Evolutionary conservation across 2,113 vertebrate species (phyloP).

Genomic region (Chauna torquata): DNA sequence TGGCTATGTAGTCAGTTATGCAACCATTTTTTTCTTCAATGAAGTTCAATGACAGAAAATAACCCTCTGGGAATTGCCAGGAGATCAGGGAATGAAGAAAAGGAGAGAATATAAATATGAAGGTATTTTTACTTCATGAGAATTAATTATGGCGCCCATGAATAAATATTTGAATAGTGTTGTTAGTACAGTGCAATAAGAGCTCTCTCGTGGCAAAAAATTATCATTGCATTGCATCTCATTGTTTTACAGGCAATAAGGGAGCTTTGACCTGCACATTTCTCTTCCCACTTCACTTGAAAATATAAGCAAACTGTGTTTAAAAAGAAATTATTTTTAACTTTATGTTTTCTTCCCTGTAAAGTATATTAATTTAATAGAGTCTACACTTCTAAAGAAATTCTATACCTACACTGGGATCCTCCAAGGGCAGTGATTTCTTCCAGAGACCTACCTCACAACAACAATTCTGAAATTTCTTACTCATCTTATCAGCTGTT

Average conservation of each 20-base stretch:
- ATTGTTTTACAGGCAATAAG: background rate
- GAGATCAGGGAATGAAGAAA: background rate
- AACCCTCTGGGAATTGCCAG: background rate
- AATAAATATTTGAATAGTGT: conserved; percentile 48
- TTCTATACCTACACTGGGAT: background rate
- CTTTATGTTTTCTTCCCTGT: fast-evolving
- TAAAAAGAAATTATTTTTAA: background rate
- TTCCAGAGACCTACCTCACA: background rate
- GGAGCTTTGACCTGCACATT: background rate
- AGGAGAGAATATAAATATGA: background rate
- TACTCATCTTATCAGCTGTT: background rate
- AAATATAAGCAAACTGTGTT: background rate
- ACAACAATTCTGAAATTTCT: background rate
- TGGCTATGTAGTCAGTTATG: background rate
- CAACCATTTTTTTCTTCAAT: background rate
- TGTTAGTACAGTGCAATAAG: conserved; percentile 25
- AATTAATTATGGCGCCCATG: conserved; percentile 11
- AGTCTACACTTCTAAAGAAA: background rate
- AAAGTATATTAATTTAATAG: background rate
- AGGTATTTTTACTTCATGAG: conserved; percentile 2
- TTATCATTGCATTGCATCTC: conserved; percentile 31
- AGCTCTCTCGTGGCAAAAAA: conserved; percentile 62
- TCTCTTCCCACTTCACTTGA: background rate
- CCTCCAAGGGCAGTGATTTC: background rate
- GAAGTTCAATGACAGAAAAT: background rate